Conservation (phyloP, 37 sponge, comb jelly and placozoan species). For the Axinella damicornis region DNA sequence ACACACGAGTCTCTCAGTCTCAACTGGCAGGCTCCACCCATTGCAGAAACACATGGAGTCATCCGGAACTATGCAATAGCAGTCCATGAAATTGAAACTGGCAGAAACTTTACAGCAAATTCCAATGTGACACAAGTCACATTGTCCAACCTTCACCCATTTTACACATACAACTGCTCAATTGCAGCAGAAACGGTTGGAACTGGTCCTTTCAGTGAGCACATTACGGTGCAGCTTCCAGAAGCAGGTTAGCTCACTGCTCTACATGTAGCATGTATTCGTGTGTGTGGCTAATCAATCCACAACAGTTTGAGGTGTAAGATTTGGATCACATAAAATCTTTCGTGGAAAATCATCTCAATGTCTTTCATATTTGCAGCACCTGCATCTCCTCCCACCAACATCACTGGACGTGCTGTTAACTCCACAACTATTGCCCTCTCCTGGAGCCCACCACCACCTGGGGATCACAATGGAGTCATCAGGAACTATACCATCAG, state of each 20-base stretch:
- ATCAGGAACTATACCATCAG: constrained; percentile 13
- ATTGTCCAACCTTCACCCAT: constrained; percentile 29
- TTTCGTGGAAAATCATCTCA: too few species aligned
- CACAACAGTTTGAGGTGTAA: too few species aligned
- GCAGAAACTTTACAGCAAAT: background rate
- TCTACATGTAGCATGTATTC: too few species aligned
- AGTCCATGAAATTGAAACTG: constrained; percentile 10
- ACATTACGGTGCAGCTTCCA: background rate
- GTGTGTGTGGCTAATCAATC: too few species aligned
- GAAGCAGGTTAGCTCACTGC: background rate
- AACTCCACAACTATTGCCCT: background rate
- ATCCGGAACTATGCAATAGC: constrained; percentile 6
- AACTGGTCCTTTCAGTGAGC: constrained; percentile 23
- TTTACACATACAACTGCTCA: constrained; percentile 27
- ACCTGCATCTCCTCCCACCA: too few species aligned
- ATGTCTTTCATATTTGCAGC: too few species aligned
- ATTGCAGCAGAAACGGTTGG: constrained; percentile 43
- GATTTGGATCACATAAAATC: too few species aligned
- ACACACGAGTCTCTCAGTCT: background rate
- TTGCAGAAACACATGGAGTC: constrained; percentile 24
- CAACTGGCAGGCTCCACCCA: constrained; percentile 16
- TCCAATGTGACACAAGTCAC: background rate
- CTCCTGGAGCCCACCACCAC: constrained; percentile 29
- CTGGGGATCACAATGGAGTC: constrained; percentile 30
- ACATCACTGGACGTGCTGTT: too few species aligned